These are phyloP conservation scores for Polypedilum vanderplanki DNA, from an alignment of 1,140 invertebrate genomes.

Conservation along the genomic window DNA sequence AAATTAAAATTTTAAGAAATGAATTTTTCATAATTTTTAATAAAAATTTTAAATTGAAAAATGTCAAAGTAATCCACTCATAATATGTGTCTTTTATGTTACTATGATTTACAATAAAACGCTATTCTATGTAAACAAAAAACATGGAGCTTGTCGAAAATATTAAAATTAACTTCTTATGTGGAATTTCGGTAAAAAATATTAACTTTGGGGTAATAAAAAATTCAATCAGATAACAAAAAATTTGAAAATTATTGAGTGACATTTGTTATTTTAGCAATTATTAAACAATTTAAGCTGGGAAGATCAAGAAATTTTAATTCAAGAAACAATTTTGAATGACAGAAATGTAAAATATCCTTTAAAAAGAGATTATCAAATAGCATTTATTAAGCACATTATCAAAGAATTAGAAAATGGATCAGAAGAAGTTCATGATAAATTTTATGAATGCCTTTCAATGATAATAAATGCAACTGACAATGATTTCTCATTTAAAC, in stretches of 20 bases:
- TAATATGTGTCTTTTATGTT: no score
- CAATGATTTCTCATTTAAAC: slow-evolving; percentile 37
- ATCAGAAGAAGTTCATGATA: slow-evolving; percentile 38
- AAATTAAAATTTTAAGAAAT: no score
- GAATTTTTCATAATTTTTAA: no score
- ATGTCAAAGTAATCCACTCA: no score
- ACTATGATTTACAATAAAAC: no score
- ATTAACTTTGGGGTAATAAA: not conserved
- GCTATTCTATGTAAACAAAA: not conserved
- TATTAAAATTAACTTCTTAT: not conserved
- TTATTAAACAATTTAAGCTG: slow-evolving; percentile 29
- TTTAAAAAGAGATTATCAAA: slow-evolving; percentile 37
- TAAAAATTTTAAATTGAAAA: no score
- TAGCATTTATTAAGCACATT: slow-evolving; percentile 39
- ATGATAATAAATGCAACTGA: slow-evolving; percentile 7
- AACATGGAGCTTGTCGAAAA: not conserved
- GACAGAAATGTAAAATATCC: slow-evolving; percentile 36
- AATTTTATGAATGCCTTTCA: slow-evolving; percentile 36
- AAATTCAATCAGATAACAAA: not conserved
- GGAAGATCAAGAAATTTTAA: slow-evolving; percentile 37
- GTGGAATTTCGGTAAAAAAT: not conserved
- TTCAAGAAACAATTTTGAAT: slow-evolving; percentile 36
- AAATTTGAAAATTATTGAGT: not conserved
- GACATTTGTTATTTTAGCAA: not conserved
- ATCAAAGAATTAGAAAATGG: slow-evolving; percentile 36